phyloP scores from a whole-genome alignment of 2,113 vertebrate species.

The Etia nguti region DNA sequence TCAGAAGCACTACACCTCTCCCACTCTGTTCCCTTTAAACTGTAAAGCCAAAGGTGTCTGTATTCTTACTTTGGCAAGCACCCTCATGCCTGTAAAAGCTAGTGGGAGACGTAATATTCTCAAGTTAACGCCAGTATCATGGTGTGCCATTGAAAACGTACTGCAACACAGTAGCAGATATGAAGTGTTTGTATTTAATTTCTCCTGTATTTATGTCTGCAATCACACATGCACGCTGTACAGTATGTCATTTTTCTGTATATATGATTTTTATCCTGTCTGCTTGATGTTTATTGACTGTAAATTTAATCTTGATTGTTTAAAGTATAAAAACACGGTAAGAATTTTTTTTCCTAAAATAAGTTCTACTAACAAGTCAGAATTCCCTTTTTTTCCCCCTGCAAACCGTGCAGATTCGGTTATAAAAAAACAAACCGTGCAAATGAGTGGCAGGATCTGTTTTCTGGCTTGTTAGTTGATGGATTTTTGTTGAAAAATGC shows the following conservation, averaged over 20 bases:
- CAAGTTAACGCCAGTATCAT: not conserved
- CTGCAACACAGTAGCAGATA: not conserved
- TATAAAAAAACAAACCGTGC: not conserved
- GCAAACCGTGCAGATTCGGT: not conserved
- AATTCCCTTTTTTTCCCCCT: not conserved
- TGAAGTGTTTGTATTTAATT: constrained; percentile 3
- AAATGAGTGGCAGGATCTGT: not conserved
- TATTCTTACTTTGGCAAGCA: not conserved
- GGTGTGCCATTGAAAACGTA: not conserved
- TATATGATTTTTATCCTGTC: constrained; percentile 19
- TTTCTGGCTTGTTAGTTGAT: not conserved
- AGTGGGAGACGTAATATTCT: not conserved
- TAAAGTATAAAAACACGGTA: not conserved
- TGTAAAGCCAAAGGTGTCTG: constrained; percentile 16
- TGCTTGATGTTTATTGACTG: constrained; percentile 2
- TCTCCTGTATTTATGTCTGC: constrained; percentile 19
- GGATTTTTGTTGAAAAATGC: not conserved
- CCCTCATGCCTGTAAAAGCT: not conserved
- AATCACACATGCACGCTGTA: not conserved
- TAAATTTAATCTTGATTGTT: constrained; percentile 24
- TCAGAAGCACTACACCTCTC: not conserved
- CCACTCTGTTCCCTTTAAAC: constrained; percentile 2
- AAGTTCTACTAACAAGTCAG: not conserved
- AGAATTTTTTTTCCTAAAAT: not conserved
- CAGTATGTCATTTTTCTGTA: not conserved